A percentile compares a stretch with the other conserved stretches of the same genome.
These are phyloP conservation scores for Oedothorax gibbosus DNA, from an alignment of 1,140 invertebrate species.

Conservation along the genomic window DNA sequence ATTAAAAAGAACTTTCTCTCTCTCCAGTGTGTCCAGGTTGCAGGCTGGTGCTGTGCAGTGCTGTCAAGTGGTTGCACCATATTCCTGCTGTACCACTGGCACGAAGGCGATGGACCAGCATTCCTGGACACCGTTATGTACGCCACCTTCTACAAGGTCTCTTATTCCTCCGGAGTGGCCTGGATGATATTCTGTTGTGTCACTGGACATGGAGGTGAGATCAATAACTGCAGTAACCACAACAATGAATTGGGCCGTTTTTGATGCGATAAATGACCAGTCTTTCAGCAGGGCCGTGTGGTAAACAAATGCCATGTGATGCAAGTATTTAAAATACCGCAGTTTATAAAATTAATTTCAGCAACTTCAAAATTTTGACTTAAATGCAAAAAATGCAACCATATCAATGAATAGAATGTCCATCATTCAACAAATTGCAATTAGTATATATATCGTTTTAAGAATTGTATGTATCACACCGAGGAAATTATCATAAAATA, in stretches of 20 bases:
- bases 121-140: not conserved
- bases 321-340: too few species aligned
- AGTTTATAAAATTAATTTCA: too few species aligned
- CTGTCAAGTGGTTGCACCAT: not conserved
- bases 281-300: too few species aligned
- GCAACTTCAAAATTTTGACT: too few species aligned
- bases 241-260: not conserved
- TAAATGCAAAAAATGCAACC: too few species aligned
- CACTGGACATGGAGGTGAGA: conserved; percentile 55
- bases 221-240: not conserved
- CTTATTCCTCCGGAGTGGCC: conserved; percentile 28
- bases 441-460: too few species aligned
- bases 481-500: too few species aligned
- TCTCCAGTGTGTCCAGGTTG: not conserved
- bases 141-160: not conserved
- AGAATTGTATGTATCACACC: too few species aligned
- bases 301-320: too few species aligned
- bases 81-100: not conserved
- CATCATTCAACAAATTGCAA: too few species aligned
- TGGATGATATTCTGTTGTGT: conserved; percentile 55
- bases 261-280: not conserved
- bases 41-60: not conserved
- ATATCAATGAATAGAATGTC: too few species aligned
- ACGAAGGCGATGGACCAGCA: not conserved
- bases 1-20: too few species aligned